phyloP scores from a whole-genome alignment of 2,113 vertebrate species.

The Trogon surrucura region DNA sequence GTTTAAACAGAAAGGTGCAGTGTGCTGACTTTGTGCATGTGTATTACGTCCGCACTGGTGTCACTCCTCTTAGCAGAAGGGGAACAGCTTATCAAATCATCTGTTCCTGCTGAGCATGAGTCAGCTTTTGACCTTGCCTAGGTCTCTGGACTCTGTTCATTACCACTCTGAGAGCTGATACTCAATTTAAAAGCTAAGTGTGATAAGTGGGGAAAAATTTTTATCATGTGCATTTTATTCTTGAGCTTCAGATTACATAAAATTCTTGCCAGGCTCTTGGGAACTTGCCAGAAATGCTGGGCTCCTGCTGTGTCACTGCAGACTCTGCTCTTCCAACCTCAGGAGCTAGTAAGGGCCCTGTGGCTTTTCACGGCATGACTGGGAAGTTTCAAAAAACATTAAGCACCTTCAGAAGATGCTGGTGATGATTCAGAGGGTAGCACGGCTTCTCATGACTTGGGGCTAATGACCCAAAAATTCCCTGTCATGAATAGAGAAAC shows the following conservation, averaged over 20 bases:
- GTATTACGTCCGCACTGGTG: neutral
- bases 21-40: neutral
- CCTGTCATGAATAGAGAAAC: neutral
- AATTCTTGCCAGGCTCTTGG: neutral
- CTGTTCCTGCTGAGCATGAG: slow-evolving; percentile 18
- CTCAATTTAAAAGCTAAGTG: neutral
- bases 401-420: neutral
- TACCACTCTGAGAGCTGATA: neutral
- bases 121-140: slow-evolving; percentile 48
- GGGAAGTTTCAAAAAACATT: neutral
- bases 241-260: neutral
- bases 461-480: neutral
- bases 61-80: neutral
- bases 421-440: neutral
- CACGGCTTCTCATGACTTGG: neutral
- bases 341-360: neutral
- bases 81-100: slow-evolving; percentile 24
- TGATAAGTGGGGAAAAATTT: neutral
- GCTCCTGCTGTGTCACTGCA: neutral
- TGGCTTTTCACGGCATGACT: fast-evolving
- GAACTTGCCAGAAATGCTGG: neutral
- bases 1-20: neutral
- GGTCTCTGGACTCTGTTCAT: neutral
- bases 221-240: neutral
- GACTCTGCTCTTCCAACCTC: neutral